Percentiles rank a stretch among this genome's conserved stretches.
Conservation (phyloP, 2,113 vertebrate species). For the Thomomys bottae region DNA sequence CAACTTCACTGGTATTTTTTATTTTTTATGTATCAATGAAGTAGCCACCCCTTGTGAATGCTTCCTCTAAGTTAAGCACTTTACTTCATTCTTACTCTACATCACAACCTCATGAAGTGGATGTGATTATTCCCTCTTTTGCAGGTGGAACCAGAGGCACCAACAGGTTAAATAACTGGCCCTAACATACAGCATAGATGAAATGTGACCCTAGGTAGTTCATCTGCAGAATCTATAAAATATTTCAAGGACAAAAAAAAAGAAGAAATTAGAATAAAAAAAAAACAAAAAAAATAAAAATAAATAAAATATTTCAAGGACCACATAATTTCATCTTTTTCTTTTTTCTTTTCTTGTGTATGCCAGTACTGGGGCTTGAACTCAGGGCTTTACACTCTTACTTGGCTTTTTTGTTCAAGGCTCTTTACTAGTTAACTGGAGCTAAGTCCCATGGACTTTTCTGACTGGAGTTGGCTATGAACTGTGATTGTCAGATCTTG, state of each 20-base stretch:
- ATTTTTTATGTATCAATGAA: slow-evolving; percentile 7
- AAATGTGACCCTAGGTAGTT: background rate
- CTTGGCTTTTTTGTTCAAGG: too few species aligned
- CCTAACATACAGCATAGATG: background rate
- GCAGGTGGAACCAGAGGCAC: slow-evolving; percentile 17
- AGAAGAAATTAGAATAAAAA: too few species aligned
- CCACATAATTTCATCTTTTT: background rate
- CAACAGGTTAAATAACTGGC: slow-evolving; percentile 2
- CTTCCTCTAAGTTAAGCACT: background rate
- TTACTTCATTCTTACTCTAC: background rate
- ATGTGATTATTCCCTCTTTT: slow-evolving; percentile 13
- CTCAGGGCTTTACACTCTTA: too few species aligned
- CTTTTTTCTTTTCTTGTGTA: too few species aligned
- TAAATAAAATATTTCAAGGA: slow-evolving; percentile 36
- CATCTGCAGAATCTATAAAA: slow-evolving; percentile 18
- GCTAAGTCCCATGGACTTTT: too few species aligned
- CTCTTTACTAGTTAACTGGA: too few species aligned
- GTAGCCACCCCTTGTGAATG: background rate
- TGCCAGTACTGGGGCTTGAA: too few species aligned
- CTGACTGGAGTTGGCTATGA: too few species aligned
- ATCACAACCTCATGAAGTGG: background rate
- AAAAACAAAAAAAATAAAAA: too few species aligned
- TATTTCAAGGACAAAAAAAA: slow-evolving; percentile 44
- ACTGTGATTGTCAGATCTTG: too few species aligned
- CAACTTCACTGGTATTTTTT: slow-evolving; percentile 14